Evolutionary conservation across 2,113 vertebrate genomes (phyloP), one percentile per base, ranked within the genome.

Genomic region (Mus spicilegus): DNA sequence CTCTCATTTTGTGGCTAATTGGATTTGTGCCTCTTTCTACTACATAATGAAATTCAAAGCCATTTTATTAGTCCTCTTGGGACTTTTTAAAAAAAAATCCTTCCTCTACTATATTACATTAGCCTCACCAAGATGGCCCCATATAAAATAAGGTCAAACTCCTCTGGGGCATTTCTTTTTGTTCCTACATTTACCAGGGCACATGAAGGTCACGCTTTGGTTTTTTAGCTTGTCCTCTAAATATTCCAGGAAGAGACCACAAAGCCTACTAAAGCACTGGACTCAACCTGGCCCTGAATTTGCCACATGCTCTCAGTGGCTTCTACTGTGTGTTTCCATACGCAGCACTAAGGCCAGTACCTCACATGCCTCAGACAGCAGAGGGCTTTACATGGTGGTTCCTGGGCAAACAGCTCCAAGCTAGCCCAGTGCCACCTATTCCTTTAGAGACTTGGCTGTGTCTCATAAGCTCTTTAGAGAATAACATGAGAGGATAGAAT

Each of bases 1-100:
- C 96, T 93, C 96, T 96, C 95, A 94, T 96, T 93, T 96, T 87
- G 89, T 93, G 75, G 70, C 67, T 97, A 96, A 97, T 90, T 89
- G 73, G 96, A 93, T 97, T 95, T 97, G 89, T 90, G 80, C 70
- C 87, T 97, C 90, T 81, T 80, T 90, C 90, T 77, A 89, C 30
- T 88, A 86, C 67, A 26, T 95, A 97, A 97, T 97, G 90, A 95
- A 96, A 98, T 97, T 93, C 91, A 97, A 96, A 96, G 70, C 92
- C 80, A 90, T 96, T 97, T 97, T 97, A 97, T 98, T 96, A 96
- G 94, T 73, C 42, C 93, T 96, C 95, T 58, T 96, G 97, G 89
- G 97, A 97, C 89, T 91, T 91, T 94, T 89, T 54, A 17, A 93
- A 92, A 88, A 88, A 82, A 88, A 70, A 36, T 46, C 89, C 89